Percentiles rank a stretch among this genome's conserved stretches.
phyloP scores from a whole-genome alignment of 2,888 invertebrate species.

The Xanthorhoe spadicearia region DNA sequence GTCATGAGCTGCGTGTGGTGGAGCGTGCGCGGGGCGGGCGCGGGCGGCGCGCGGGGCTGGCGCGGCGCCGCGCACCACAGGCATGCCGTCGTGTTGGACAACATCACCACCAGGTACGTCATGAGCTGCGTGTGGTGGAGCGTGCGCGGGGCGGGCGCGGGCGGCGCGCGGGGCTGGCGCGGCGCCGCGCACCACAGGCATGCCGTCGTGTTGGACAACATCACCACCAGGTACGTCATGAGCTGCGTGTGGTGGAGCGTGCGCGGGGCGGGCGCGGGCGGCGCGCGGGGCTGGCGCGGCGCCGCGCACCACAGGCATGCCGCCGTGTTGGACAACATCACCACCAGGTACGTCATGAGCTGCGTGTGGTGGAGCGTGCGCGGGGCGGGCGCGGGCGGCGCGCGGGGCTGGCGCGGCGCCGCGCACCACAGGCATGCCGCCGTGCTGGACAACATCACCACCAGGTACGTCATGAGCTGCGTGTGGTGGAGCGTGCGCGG shows the following conservation, averaged over 20 bases:
- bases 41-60: conserved; percentile 72
- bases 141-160: conserved; percentile 83
- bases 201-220: conserved; percentile 29
- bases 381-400: too few relatives aligned
- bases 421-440: too few relatives aligned
- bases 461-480: too few relatives aligned
- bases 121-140: conserved; percentile 85
- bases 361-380: neutral
- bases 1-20: conserved; percentile 83
- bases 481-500: too few relatives aligned
- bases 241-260: conserved; percentile 82
- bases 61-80: conserved; percentile 48
- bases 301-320: conserved; percentile 45
- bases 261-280: conserved; percentile 80
- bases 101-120: conserved; percentile 39
- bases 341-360: conserved; percentile 9
- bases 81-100: conserved; percentile 32
- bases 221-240: conserved; percentile 67
- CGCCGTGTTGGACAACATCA: conserved; percentile 26
- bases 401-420: too few relatives aligned
- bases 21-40: conserved; percentile 85
- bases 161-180: conserved; percentile 72
- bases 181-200: conserved; percentile 46
- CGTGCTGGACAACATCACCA: too few relatives aligned
- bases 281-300: conserved; percentile 72